Evolutionary conservation across 1,140 invertebrate species (phyloP), one percentile per base, ranked within the genome.

Genomic region (Caenorhabditis tropicalis): DNA sequence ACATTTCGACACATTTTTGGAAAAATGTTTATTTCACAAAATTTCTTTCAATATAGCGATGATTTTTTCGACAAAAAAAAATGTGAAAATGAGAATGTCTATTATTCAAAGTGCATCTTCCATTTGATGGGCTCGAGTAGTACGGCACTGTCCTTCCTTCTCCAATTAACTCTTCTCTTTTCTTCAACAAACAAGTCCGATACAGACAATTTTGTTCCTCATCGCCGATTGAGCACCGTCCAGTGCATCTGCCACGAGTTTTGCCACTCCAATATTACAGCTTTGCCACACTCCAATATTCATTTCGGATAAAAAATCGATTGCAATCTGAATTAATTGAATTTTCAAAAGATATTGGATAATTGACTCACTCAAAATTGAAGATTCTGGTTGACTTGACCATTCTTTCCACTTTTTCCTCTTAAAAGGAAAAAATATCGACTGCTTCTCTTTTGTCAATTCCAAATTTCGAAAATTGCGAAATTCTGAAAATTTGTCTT

Each of bases 31-130:
- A n/a, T n/a, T n/a, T n/a, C n/a, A n/a, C n/a, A n/a, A n/a, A n/a
- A n/a, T n/a, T n/a, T n/a, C n/a, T n/a, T n/a, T n/a, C n/a, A n/a
- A n/a, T n/a, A n/a, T n/a, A n/a, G n/a, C n/a, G n/a, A n/a, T n/a
- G n/a, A n/a, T n/a, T n/a, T n/a, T n/a, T n/a, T n/a, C n/a, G n/a
- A n/a, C n/a, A n/a, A n/a, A n/a, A n/a, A n/a, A n/a, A n/a, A n/a
- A n/a, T n/a, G n/a, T n/a, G n/a, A 92, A 99, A 99, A 92, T 97
- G 98, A 2, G 96, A 96, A 92, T 99, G 97, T 39, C 96, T 94
- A 92, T 96, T 96, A 92, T 98, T 99, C 39, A 98, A 93, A 81
- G 96, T 95, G 27, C 31, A 29, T 24, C 83, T 15, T 5, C 56
- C 60, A 36, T 31, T 74, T 12, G 43, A 21, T 24, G 70, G 27